Base-by-base conservation (phyloP, 2,888 invertebrate genomes). In the Andrena fulva region DNA sequence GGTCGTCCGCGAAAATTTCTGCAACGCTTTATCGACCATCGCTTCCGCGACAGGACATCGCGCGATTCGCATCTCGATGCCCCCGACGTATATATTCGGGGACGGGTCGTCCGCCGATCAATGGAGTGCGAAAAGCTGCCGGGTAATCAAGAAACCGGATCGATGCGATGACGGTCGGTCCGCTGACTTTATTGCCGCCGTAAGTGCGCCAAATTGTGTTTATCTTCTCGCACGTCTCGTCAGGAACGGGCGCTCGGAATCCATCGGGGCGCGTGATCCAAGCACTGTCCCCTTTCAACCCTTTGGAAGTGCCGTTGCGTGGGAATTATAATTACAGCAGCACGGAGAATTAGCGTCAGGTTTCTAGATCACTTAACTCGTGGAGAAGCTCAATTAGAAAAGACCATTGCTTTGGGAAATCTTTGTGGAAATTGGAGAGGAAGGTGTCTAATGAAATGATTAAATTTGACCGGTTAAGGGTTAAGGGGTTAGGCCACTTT, bases 131-230 rank as follows among this genome's bases (percentile, higher is more conserved):
- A 59, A 68, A 75, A 77, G 60, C 59, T 70, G 63, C 50, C 64
- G 63, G 63, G 63, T 62, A 77, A 74, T 79, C 69, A 79, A 68
- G 66, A 59, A 71, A 70, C 33, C 68, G 54, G 67, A 59, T 27
- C 64, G 60, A 54, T 29, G 35, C 24, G 60, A 56, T 31, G 6
- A 24, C 62, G 42, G 35, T 66, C 64, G 54, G 24, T n/a, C 52
- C 0, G 42, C n/a, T 48, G 70, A 24, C 52, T 63, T 70, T 64
- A 31, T 52, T 27, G 16, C 42, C 56, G 48, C 48, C 62, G 31
- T 29, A 31, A 52, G 20, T 27, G 31, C 27, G 20, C 7, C 27
- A n/a, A 7, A 10, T 24, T 54, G 33, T 54, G 48, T 2, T 70
- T 70, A 42, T 42, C 42, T 59, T 70, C 59, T 20, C 48, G 60